Conservation (phyloP, 1,140 invertebrate species). For the Sarcophaga peregrina region DNA sequence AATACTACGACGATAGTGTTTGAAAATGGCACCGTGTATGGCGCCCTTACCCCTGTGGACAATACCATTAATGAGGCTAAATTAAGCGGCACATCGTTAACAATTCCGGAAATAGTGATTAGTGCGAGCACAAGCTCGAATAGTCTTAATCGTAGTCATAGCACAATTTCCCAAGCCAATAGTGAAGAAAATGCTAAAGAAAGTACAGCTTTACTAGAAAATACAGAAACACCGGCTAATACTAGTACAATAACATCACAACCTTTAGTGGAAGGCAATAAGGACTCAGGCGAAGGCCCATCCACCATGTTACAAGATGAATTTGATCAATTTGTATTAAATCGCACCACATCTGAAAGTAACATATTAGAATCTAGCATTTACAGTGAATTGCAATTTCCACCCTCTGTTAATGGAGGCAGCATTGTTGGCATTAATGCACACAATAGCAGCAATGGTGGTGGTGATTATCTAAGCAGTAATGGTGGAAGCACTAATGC, state of each 20-base stretch:
- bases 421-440: constrained; percentile 7
- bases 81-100: constrained; percentile 44
- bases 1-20: constrained; percentile 46
- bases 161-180: constrained; percentile 43
- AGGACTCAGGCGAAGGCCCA: constrained; percentile 12
- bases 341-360: constrained; percentile 57
- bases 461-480: constrained; percentile 25
- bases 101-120: constrained; percentile 60
- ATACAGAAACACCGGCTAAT: constrained; percentile 24
- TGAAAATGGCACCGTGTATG: constrained; percentile 61
- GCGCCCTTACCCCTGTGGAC: constrained; percentile 49
- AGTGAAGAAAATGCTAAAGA: constrained; percentile 48
- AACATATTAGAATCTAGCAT: constrained; percentile 58
- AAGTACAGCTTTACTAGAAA: constrained; percentile 48
- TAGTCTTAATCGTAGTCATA: constrained; percentile 50
- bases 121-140: constrained; percentile 53
- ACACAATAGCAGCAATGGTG: neutral
- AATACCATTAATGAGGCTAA: constrained; percentile 8
- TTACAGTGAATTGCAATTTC: constrained; percentile 56
- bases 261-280: neutral
- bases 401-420: constrained; percentile 43
- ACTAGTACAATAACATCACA: neutral
- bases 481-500: constrained; percentile 36
- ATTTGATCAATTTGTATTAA: constrained; percentile 56
- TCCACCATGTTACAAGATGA: constrained; percentile 44